Conservation (phyloP, 2,797 vertebrate species). For the Cichlasoma orientale region DNA sequence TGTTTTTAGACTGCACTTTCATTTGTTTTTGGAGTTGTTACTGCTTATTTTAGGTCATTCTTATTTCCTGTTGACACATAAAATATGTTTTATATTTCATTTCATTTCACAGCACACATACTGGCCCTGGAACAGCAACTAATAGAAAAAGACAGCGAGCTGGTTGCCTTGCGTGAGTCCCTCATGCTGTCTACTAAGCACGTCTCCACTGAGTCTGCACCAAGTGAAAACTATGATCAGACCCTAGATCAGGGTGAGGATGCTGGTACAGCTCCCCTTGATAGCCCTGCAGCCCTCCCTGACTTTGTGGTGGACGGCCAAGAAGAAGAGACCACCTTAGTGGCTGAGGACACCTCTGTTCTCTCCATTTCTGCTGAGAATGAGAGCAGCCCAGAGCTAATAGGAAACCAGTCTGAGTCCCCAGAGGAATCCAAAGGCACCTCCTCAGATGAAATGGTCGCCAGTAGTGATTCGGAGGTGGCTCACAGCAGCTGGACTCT, state of each 20-base stretch:
- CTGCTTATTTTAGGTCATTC: background rate
- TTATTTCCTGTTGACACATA: background rate
- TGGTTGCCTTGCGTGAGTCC: constrained; percentile 64
- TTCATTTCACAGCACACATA: constrained; percentile 48
- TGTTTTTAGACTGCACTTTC: background rate
- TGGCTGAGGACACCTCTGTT: constrained; percentile 75
- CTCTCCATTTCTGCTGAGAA: constrained; percentile 70
- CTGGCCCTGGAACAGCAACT: constrained; percentile 72
- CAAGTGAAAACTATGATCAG: constrained; percentile 31
- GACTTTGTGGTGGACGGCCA: constrained; percentile 61
- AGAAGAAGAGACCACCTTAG: constrained; percentile 79
- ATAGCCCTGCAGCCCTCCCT: constrained; percentile 38
- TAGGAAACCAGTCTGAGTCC: constrained; percentile 77
- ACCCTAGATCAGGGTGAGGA: constrained; percentile 29
- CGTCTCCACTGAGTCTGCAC: constrained; percentile 16
- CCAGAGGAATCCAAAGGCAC: constrained; percentile 81
- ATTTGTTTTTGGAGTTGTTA: background rate
- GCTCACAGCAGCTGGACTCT: constrained; percentile 87
- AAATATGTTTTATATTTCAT: background rate
- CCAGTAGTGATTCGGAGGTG: constrained; percentile 85
- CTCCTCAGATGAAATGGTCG: constrained; percentile 85
- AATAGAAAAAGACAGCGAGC: constrained; percentile 73
- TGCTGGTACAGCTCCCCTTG: background rate
- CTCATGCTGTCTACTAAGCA: constrained; percentile 46
- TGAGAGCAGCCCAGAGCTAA: constrained; percentile 79